Base-by-base conservation (phyloP, 2,113 vertebrate species). In the Pardalotus punctatus region DNA sequence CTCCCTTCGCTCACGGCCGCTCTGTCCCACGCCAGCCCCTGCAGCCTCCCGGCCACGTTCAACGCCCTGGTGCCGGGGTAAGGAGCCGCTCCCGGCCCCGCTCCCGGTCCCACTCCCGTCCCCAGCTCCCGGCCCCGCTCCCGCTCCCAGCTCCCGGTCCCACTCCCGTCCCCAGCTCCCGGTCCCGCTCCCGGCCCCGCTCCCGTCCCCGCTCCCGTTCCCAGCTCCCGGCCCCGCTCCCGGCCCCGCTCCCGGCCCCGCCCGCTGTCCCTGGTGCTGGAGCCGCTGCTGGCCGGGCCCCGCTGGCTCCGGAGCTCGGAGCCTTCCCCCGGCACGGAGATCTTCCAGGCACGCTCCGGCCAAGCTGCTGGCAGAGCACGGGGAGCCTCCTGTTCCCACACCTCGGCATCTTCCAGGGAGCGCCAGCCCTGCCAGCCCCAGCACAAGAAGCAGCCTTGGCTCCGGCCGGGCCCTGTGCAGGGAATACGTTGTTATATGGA, bases 1-100 rank as follows among this genome's bases (percentile, higher is more conserved):
- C 72, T 57, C 92, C n/a, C 97, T 86, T 60, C 70, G 86, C 91
- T 24, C 91, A 61, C 73, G 78, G 85, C 90, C 62, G 61, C 86
- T 90, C 70, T 40, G 87, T 42, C 91, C 96, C 96, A 9, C 45
- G 51, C 67, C 89, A 48, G 91, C 90, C 90, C 69, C 85, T 47
- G 95, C 95, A 86, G 90, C 88, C 96, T 73, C 61, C 10, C 8
- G 81, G 79, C 62, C 53, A 48, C 88, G 84, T 84, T 60, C 31
- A 76, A 76, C 65, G 67, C 14, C 25, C 16, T 0, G 29, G 13
- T 0, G 48, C 25, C 6, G 40, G n/a, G 2, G 0, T 0, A 0
- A 1, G 58, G 20, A 18, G 2, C 11, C 57, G 3, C 27, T 1
- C 31, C 56, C 56, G 45, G 0, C 6, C 10, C 42, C n/a, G n/a